Conservation (phyloP, 2,113 vertebrate genomes). For the Ibidorhyncha struthersii region DNA sequence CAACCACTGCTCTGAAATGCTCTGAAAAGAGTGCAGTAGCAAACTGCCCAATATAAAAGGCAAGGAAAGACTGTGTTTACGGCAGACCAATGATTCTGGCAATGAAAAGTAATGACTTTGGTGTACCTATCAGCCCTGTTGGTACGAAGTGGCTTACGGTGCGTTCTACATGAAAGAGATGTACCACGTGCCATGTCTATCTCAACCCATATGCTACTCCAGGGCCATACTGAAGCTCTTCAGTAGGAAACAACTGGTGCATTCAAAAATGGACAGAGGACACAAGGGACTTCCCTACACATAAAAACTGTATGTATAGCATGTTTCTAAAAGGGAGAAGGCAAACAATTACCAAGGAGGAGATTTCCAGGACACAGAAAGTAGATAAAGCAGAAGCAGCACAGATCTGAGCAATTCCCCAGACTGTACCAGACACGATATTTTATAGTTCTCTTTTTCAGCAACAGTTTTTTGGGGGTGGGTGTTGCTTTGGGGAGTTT, state of each 20-base stretch:
- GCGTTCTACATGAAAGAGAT: accelerated
- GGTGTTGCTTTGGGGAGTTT: not conserved
- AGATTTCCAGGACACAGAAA: not conserved
- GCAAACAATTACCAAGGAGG: not conserved
- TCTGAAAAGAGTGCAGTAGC: not conserved
- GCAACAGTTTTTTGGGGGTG: not conserved
- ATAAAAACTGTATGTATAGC: not conserved
- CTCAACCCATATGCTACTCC: not conserved
- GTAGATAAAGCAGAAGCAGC: not conserved
- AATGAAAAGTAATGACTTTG: not conserved
- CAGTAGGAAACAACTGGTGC: not conserved
- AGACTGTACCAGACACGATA: not conserved
- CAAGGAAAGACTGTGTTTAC: not conserved
- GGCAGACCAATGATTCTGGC: not conserved
- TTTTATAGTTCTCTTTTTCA: not conserved
- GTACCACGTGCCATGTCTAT: accelerated
- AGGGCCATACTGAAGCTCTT: not conserved
- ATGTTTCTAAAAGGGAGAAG: not conserved
- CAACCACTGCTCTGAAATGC: not conserved
- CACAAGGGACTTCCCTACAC: not conserved
- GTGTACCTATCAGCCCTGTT: not conserved
- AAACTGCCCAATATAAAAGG: not conserved
- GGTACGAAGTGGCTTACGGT: not conserved
- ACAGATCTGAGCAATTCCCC: not conserved
- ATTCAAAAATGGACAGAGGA: not conserved